phyloP scores from a whole-genome alignment of 2,888 invertebrate genomes.

The Cheilosia vernalis region DNA sequence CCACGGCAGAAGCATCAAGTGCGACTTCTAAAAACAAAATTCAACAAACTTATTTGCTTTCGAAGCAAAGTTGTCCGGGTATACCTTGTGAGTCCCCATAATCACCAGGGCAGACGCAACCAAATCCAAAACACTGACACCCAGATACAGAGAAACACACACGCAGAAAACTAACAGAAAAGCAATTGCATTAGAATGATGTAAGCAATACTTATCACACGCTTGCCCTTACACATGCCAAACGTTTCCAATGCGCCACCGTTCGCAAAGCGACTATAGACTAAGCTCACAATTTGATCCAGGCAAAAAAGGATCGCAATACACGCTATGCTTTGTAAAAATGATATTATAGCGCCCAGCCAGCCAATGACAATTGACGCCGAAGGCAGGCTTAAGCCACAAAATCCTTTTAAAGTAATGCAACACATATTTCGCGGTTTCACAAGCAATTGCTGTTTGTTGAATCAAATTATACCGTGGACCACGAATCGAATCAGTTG shows the following conservation, averaged over 20 bases:
- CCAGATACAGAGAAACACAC: not conserved
- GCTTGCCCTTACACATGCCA: not conserved
- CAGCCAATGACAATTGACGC: not conserved
- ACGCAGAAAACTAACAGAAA: not conserved
- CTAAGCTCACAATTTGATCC: not conserved
- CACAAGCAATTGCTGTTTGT: too few relatives aligned
- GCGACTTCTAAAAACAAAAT: slow-evolving; percentile 16
- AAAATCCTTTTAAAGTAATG: not conserved
- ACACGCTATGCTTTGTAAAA: not conserved
- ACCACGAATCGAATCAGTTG: too few relatives aligned
- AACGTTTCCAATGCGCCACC: not conserved
- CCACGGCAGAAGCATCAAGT: slow-evolving; percentile 48
- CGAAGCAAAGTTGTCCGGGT: not conserved
- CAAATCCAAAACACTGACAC: slow-evolving; percentile 10
- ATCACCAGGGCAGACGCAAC: slow-evolving; percentile 11
- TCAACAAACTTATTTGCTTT: not conserved
- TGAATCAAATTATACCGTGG: too few relatives aligned
- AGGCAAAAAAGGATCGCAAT: not conserved
- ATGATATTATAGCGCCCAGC: not conserved
- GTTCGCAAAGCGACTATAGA: not conserved
- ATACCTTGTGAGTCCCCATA: slow-evolving; percentile 3
- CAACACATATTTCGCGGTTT: not conserved
- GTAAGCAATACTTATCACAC: not conserved
- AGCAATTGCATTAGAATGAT: not conserved
- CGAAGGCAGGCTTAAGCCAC: not conserved